phyloP scores from a whole-genome alignment of 37 sponge, comb jelly and placozoan genomes.

The Axinella damicornis region DNA sequence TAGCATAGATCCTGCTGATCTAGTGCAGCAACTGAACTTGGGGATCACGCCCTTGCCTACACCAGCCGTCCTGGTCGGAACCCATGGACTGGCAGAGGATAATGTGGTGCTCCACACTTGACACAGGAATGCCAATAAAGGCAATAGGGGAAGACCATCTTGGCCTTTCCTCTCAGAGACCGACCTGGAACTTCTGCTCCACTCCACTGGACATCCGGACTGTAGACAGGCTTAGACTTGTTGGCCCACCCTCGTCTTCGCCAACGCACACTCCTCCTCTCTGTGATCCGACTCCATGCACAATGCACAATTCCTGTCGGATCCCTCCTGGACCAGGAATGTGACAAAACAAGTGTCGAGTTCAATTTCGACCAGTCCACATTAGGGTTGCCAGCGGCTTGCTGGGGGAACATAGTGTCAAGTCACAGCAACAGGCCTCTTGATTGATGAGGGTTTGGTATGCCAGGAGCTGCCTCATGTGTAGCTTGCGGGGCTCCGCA shows the following conservation, averaged over 20 bases:
- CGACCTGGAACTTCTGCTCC: no score
- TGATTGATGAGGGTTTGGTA: not conserved
- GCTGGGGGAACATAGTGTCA: constrained; percentile 12
- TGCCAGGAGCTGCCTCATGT: not conserved
- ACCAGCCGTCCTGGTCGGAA: no score
- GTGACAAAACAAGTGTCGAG: not conserved
- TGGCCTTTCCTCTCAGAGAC: not conserved
- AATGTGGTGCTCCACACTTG: no score
- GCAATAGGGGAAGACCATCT: no score
- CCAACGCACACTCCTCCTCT: not conserved
- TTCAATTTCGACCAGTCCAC: constrained; percentile 33
- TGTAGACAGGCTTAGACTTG: no score
- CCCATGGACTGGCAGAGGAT: no score
- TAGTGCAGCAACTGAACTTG: no score
- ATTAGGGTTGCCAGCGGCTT: not conserved
- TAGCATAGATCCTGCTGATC: no score
- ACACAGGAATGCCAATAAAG: no score
- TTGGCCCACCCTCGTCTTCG: not conserved
- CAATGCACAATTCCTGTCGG: not conserved
- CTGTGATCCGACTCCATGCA: constrained; percentile 23
- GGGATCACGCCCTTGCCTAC: no score
- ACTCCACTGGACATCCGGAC: no score
- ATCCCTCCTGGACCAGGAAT: constrained; percentile 8
- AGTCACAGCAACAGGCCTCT: not conserved
- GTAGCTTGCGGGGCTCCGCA: no score